A percentile compares a stretch with the other conserved stretches of the same genome.
Conservation (phyloP, 2,888 invertebrate species). For the Brachyopa scutellaris region DNA sequence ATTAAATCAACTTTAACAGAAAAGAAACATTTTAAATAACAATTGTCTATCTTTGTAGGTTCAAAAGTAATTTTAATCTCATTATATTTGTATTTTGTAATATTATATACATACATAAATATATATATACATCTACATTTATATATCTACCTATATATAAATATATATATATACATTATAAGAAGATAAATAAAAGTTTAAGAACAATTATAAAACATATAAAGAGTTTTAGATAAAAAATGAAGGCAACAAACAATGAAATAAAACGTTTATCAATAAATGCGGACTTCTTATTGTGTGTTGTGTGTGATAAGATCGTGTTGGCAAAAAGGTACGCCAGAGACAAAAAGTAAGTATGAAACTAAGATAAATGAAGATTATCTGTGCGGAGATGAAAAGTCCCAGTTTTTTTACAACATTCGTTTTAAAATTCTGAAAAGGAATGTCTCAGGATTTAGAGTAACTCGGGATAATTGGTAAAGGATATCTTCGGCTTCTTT, state of each 20-base stretch:
- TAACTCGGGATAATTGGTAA: too few relatives aligned
- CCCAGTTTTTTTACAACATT: too few relatives aligned
- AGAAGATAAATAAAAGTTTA: constrained; percentile 57
- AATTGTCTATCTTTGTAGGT: constrained; percentile 66
- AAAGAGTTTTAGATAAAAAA: constrained; percentile 29
- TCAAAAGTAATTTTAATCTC: constrained; percentile 71
- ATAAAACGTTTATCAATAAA: constrained; percentile 64
- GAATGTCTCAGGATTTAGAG: too few relatives aligned
- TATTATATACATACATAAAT: constrained; percentile 68
- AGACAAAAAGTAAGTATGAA: too few relatives aligned
- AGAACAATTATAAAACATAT: constrained; percentile 43
- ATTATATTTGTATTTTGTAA: constrained; percentile 73
- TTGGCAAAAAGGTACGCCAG: too few relatives aligned
- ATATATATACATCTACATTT: constrained; percentile 64
- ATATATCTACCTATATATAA: constrained; percentile 70
- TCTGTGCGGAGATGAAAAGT: too few relatives aligned
- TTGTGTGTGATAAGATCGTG: neutral
- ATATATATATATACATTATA: constrained; percentile 65
- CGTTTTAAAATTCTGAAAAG: too few relatives aligned
- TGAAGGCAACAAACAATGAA: constrained; percentile 45
- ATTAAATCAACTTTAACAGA: constrained; percentile 33
- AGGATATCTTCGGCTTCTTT: too few relatives aligned
- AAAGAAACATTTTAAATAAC: constrained; percentile 18
- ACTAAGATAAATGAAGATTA: too few relatives aligned
- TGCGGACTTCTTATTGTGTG: constrained; percentile 6